Evolutionary conservation across 2,797 vertebrate genomes (phyloP), one percentile per base, ranked within the genome.

Genomic region (Lutjanus campechanus): DNA sequence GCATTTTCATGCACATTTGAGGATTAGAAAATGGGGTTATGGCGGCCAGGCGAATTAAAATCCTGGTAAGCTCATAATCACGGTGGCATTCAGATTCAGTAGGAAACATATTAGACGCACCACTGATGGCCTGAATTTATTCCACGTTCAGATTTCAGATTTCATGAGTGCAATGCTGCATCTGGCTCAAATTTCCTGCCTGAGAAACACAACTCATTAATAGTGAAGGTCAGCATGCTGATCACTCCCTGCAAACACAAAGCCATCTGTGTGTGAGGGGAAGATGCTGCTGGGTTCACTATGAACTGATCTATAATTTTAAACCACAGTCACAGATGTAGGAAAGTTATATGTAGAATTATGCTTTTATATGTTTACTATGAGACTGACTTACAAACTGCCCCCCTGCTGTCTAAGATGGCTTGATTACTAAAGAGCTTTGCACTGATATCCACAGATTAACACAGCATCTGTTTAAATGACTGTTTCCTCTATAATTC

Each of bases 1-100:
- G 41, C 61, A 16, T 87, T 83, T 88, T 71, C 66, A 75, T 73
- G 65, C 72, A 69, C 64, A 36, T 25, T 73, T 62, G 56, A 88
- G 85, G 91, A 92, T 91, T 88, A 88, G 61, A 68, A 75, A 82
- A 68, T 3, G 40, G 49, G 85, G 84, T 82, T 90, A 73, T 66
- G 58, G 19, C 19, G 6, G 68, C 40, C 78, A 83, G 46, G 83
- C 55, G 44, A 92, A 91, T 90, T 92, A 78, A 93, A 91, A 58
- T 83, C 72, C 12, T 1, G 43, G 64, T 93, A 91, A 92, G 83
- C 91, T 85, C 54, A 81, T 93, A 91, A 94, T 93, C 91, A 83
- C 83, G 10, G 56, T 69, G 83, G 80, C 86, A 82, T 89, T 93
- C 85, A 74, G 20, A 89, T 87, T 71, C 79, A 67, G 81, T 77